phyloP scores from a whole-genome alignment of 2,113 vertebrate genomes.

The Sminthopsis crassicaudata region DNA sequence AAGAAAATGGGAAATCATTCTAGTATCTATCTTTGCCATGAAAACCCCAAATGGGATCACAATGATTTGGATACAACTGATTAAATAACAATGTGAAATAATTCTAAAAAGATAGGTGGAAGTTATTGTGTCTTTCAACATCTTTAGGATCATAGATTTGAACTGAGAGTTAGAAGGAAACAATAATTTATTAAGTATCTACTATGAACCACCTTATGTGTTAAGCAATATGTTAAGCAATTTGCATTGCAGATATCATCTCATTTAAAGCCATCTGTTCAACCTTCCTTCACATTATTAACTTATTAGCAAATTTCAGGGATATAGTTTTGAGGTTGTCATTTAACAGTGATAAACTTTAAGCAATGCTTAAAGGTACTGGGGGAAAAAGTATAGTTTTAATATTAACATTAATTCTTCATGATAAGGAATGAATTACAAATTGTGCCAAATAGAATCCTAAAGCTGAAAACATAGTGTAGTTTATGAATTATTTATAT shows the following conservation, averaged over 20 bases:
- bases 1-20: background rate
- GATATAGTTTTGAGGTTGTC: background rate
- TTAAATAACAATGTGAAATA: background rate
- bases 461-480: background rate
- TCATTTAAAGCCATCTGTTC: background rate
- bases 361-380: slow-evolving; percentile 22
- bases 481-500: background rate
- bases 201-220: background rate
- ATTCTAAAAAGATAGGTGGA: background rate
- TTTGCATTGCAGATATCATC: background rate
- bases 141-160: background rate
- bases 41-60: background rate
- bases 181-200: background rate
- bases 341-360: background rate
- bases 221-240: background rate
- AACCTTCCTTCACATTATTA: background rate
- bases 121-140: background rate
- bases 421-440: slow-evolving; percentile 13
- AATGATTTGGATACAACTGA: too few relatives aligned
- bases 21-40: background rate
- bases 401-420: background rate
- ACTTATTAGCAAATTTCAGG: slow-evolving; percentile 1
- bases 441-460: slow-evolving; percentile 13
- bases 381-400: slow-evolving; percentile 34
- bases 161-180: background rate